Evolutionary conservation across 1,140 invertebrate species (phyloP), one percentile per base, ranked within the genome.

Genomic region (Drosophila orena): DNA sequence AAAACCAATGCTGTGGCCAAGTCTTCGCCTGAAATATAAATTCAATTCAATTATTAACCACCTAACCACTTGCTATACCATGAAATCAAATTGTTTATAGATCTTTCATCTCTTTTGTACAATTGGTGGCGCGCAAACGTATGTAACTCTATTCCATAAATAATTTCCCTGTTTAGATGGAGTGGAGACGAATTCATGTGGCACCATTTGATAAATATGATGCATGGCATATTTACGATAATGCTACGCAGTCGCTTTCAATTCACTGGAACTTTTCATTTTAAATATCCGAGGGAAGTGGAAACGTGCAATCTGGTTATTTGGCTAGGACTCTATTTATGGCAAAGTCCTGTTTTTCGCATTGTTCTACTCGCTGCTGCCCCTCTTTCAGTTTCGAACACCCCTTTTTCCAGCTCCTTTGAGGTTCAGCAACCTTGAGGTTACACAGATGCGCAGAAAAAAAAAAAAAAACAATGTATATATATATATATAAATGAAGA

Each of bases 351-450:
- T 78, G 75, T 71, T 65, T 65, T 42, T 30, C 0, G 43, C 27
- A 30, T 22, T 37, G 10, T 60, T 68, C 22, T 65, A 57, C 35
- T 56, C 20, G 14, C 22, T 17, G 27, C 8, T 20, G 10, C 14
- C 2, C 35, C 40, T 30, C 0, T 8, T 35, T 17, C 38, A 24
- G 37, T 47, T 40, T 34, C 22, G 30, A 30, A 27, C 52, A 8
- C 34, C 58, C 35, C 52, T 40, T 55, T 38, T 24, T 22, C 12
- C 34, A 40, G 35, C 53, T 58, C 53, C 58, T 61, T 61, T 43
- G 59, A 76, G 80, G 79, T 84, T 83, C 79, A 84, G 79, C 80
- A 73, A 83, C 79, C 79, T 76, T 69, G 66, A 84, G 79, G 69
- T 81, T 81, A 66, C 54, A 66, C 60, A 76, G 55, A 70, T 74